A percentile compares a stretch with the other conserved stretches of the same genome.
Evolutionary conservation across 2,113 vertebrate genomes (phyloP).

Genomic region (Oenanthe oenanthe): DNA sequence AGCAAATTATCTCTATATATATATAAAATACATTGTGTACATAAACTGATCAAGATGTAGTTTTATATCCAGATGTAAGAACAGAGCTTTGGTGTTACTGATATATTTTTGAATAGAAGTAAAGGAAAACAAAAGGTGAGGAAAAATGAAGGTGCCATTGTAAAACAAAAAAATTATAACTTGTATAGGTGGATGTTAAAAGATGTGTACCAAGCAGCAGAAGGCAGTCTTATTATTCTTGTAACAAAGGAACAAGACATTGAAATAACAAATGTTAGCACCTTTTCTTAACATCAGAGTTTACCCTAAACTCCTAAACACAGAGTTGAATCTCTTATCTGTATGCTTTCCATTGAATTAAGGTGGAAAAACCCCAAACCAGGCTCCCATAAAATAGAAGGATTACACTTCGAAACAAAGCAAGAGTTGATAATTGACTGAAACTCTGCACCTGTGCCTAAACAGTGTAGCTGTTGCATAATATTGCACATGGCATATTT

Average conservation of each 20-base stretch:
- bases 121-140: background rate
- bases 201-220: background rate
- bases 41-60: background rate
- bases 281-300: background rate
- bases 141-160: background rate
- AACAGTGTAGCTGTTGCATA: background rate
- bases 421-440: background rate
- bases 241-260: background rate
- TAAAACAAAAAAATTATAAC: background rate
- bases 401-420: background rate
- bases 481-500: background rate
- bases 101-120: background rate
- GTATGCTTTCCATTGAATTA: background rate
- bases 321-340: background rate
- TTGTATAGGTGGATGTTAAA: background rate
- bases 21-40: background rate
- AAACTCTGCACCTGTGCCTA: background rate
- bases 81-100: background rate
- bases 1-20: rapidly evolving
- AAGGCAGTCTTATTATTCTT: background rate
- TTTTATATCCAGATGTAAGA: rapidly evolving
- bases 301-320: background rate
- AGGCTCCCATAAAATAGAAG: background rate
- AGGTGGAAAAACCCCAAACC: background rate
- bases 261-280: background rate